These are phyloP conservation scores for Saccostrea echinata DNA, from an alignment of 1,140 invertebrate species.

Conservation along the genomic window DNA sequence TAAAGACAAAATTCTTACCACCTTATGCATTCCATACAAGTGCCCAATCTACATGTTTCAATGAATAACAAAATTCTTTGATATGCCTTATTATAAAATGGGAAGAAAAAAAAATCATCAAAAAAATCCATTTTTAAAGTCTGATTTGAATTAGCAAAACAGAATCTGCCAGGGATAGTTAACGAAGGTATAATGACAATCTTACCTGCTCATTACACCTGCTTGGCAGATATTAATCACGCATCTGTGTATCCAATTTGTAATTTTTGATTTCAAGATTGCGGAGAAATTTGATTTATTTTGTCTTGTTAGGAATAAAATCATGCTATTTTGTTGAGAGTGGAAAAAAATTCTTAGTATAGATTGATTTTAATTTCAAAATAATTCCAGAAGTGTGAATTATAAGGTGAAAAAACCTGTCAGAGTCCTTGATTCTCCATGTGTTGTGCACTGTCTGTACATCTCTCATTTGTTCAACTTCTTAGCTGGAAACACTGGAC, in stretches of 20 bases:
- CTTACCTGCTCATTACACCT: conserved; percentile 5
- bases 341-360: too few species aligned
- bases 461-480: too few species aligned
- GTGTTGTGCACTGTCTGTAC: too few species aligned
- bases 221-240: not conserved
- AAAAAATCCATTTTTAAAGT: not conserved
- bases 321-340: not conserved
- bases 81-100: not conserved
- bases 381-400: too few species aligned
- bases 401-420: too few species aligned
- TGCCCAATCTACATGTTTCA: not conserved
- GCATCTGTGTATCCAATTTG: conserved; percentile 2
- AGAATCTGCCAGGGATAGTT: conserved; percentile 20
- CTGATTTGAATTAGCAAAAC: conserved; percentile 1
- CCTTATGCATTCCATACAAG: not conserved
- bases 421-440: too few species aligned
- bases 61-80: not conserved
- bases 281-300: not conserved
- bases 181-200: not conserved
- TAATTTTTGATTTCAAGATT: not conserved
- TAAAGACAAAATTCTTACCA: not conserved
- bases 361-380: too few species aligned
- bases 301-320: conserved; percentile 10
- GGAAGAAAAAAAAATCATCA: not conserved
- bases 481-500: too few species aligned